Conservation (phyloP, 2,888 invertebrate genomes). For the Apotomis betuletana region DNA sequence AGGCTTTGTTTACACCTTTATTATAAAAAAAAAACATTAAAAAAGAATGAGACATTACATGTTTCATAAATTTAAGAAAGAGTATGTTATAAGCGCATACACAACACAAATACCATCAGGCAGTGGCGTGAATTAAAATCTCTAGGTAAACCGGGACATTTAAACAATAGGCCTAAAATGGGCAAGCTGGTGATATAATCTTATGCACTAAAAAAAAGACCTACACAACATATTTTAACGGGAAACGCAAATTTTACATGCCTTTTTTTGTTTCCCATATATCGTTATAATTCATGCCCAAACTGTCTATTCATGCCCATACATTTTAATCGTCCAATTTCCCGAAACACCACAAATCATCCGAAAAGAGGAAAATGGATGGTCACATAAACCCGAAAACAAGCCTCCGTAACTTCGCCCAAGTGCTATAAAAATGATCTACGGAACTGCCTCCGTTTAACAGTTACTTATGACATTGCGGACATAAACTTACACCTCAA, state of each 20-base stretch:
- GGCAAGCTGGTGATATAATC: no score
- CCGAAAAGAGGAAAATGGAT: constrained; percentile 18
- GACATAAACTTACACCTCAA: constrained; percentile 4
- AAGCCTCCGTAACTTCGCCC: constrained; percentile 21
- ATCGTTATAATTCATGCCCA: neutral
- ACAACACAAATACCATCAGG: no score
- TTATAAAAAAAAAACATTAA: no score
- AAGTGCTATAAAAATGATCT: constrained; percentile 36
- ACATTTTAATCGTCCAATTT: constrained; percentile 30
- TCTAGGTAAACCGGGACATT: no score
- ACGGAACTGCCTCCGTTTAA: constrained; percentile 10
- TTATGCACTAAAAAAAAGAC: no score
- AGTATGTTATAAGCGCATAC: no score
- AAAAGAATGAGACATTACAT: no score
- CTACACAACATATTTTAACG: neutral
- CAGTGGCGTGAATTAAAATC: no score
- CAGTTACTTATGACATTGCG: constrained; percentile 13
- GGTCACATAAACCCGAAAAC: constrained; percentile 30
- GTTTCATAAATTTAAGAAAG: no score
- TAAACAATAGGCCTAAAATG: no score
- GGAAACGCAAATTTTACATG: neutral
- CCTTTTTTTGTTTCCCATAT: neutral
- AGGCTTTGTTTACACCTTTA: no score
- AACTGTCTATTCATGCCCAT: neutral
- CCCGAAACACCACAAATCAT: constrained; percentile 16